A percentile compares a stretch with the other conserved stretches of the same genome.
phyloP scores from a whole-genome alignment of 2,888 invertebrate genomes.

The Pandemis cinnamomeana region DNA sequence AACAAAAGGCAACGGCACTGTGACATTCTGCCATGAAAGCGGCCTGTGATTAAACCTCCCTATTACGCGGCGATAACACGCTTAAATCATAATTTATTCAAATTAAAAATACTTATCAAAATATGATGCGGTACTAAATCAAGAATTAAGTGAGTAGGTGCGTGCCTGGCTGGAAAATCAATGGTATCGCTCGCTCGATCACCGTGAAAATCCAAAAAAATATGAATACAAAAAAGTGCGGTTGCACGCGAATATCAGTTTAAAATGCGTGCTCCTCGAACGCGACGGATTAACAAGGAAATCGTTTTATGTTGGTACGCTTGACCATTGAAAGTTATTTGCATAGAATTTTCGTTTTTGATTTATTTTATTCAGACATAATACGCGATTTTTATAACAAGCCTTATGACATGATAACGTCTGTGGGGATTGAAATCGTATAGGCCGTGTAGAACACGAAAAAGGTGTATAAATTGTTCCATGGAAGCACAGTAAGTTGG shows the following conservation, averaged over 20 bases:
- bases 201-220: constrained; percentile 79
- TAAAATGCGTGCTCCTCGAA: constrained; percentile 52
- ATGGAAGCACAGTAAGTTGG: no score
- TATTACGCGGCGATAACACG: constrained; percentile 76
- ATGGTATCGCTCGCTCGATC: constrained; percentile 73
- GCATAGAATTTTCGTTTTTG: not conserved
- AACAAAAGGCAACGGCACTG: constrained; percentile 46
- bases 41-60: constrained; percentile 70
- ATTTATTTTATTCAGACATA: not conserved
- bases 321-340: constrained; percentile 19
- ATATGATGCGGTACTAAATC: constrained; percentile 84
- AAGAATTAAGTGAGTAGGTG: constrained; percentile 81
- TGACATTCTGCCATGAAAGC: constrained; percentile 66
- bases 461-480: no score
- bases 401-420: no score
- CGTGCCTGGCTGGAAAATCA: constrained; percentile 71
- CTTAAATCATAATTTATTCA: constrained; percentile 85
- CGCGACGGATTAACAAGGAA: constrained; percentile 33
- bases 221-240: constrained; percentile 54
- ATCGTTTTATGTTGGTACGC: constrained; percentile 34
- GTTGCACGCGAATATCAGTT: constrained; percentile 78
- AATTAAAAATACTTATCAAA: constrained; percentile 85
- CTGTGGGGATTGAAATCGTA: no score
- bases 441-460: no score
- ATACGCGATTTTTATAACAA: not conserved